Conservation (phyloP, 2,113 vertebrate species). For the Cebus imitator region DNA sequence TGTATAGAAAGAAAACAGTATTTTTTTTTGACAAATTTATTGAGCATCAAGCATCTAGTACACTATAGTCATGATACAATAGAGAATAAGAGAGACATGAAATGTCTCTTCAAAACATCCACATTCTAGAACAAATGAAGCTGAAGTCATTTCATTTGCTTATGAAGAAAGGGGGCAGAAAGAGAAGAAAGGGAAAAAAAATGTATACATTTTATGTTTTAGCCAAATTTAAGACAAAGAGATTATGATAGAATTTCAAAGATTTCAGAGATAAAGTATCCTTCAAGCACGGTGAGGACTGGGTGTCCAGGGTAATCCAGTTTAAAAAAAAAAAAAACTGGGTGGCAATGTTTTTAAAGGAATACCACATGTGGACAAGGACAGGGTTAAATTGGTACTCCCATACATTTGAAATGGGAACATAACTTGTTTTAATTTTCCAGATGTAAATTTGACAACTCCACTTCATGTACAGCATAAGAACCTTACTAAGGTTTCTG, state of each 20-base stretch:
- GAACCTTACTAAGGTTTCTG: background rate
- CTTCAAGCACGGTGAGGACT: background rate
- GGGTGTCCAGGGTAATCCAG: background rate
- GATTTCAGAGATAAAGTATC: background rate
- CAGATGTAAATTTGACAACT: constrained; percentile 16
- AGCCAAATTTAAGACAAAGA: background rate
- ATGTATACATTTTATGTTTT: background rate
- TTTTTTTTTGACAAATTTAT: background rate
- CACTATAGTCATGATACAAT: background rate
- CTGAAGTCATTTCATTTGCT: background rate
- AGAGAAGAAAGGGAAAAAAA: background rate
- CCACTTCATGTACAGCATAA: background rate
- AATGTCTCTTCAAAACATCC: background rate
- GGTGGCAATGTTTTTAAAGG: background rate
- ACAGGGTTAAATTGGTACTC: background rate
- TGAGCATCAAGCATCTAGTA: background rate
- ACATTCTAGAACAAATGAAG: constrained; percentile 13
- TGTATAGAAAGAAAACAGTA: no score
- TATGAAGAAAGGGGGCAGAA: background rate
- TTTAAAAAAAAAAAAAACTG: background rate
- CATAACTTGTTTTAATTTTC: background rate
- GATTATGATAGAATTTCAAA: background rate
- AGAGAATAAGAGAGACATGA: background rate
- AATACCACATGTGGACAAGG: background rate
- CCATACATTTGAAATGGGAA: background rate